phyloP scores from a whole-genome alignment of 1,140 invertebrate genomes.

The Drosophila bipectinata region DNA sequence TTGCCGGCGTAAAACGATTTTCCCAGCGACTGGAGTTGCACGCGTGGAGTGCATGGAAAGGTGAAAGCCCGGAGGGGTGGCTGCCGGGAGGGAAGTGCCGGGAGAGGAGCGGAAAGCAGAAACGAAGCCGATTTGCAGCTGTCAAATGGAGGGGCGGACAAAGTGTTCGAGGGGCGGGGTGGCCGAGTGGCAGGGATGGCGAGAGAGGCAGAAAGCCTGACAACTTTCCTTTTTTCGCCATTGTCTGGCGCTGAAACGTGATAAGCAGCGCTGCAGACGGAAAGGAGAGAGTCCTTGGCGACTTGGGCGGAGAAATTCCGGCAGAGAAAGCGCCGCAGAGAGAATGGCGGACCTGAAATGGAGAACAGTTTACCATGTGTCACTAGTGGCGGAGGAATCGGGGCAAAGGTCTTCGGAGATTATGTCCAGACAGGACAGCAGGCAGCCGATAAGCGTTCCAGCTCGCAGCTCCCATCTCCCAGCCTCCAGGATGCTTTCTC shows the following conservation, averaged over 20 bases:
- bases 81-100: background rate
- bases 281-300: constrained; percentile 7
- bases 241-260: constrained; percentile 65
- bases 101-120: constrained; percentile 1
- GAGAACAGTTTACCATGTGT: constrained; percentile 48
- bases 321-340: background rate
- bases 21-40: constrained; percentile 49
- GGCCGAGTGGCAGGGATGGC: no score
- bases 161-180: constrained; percentile 17
- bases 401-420: constrained; percentile 62
- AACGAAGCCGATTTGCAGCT: constrained; percentile 60
- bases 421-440: constrained; percentile 60
- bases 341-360: constrained; percentile 6
- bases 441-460: constrained; percentile 41
- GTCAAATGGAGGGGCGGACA: constrained; percentile 62
- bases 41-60: constrained; percentile 51
- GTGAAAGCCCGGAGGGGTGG: background rate
- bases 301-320: background rate
- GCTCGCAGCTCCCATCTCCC: background rate
- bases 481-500: background rate
- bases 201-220: background rate
- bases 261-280: constrained; percentile 48
- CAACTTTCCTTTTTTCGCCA: constrained; percentile 59
- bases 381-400: constrained; percentile 41
- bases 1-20: constrained; percentile 55